These are phyloP conservation scores for Ophiothrix spiculata DNA, from an alignment of 35 echinoderm and acorn worm genomes.

Conservation along the genomic window DNA sequence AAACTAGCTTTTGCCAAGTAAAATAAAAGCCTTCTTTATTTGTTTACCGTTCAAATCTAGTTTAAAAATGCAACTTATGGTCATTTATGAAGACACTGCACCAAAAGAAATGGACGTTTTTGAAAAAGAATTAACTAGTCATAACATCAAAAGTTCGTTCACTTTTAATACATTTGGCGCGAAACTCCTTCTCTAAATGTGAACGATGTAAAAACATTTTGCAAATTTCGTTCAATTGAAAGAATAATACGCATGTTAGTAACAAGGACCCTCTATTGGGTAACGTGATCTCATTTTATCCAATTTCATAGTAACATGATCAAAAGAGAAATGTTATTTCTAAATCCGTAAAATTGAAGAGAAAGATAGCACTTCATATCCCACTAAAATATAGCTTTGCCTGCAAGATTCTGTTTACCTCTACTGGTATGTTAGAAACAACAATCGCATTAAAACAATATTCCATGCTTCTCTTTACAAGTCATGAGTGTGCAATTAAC, in stretches of 20 bases:
- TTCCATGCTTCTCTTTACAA: too few species aligned
- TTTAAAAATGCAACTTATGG: too few species aligned
- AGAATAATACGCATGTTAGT: background rate
- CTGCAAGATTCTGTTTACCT: background rate
- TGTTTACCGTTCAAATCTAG: too few species aligned
- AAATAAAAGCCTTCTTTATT: background rate
- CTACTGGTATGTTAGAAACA: background rate
- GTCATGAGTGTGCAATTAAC: too few species aligned
- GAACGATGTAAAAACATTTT: background rate
- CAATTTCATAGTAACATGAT: background rate
- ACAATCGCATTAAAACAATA: background rate
- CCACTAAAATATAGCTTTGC: background rate
- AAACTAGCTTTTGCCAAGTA: too few species aligned
- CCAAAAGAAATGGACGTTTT: too few species aligned
- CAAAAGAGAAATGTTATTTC: background rate
- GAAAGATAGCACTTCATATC: background rate
- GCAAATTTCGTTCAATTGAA: constrained; percentile 1
- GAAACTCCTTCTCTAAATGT: too few species aligned
- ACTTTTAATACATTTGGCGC: too few species aligned
- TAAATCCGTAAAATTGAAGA: background rate
- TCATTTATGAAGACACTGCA: too few species aligned
- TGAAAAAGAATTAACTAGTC: too few species aligned
- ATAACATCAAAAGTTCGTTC: too few species aligned
- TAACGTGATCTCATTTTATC: constrained; percentile 1
- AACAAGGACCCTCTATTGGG: background rate